phyloP scores from a whole-genome alignment of 1,140 invertebrate species.

The Sycobia sp. region DNA sequence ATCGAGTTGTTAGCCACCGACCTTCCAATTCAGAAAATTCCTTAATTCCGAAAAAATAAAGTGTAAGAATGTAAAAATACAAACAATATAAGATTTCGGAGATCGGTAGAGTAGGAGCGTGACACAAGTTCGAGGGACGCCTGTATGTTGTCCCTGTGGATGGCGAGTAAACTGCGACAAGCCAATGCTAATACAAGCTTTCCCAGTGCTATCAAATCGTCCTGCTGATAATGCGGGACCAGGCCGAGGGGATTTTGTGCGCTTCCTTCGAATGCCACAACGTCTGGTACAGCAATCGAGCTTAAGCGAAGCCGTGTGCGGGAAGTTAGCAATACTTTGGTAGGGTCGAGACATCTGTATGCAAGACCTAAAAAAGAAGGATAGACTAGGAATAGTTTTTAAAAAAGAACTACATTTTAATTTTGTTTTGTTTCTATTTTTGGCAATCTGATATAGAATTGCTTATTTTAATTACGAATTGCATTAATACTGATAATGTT shows the following conservation, averaged over 20 bases:
- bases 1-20: too few relatives aligned
- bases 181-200: constrained; percentile 89
- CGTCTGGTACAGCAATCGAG: constrained; percentile 82
- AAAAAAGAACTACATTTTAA: too few relatives aligned
- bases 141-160: constrained; percentile 83
- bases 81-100: constrained; percentile 92
- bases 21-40: too few relatives aligned
- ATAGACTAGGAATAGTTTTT: too few relatives aligned
- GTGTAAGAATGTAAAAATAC: constrained; percentile 50
- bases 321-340: constrained; percentile 85
- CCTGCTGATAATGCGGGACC: constrained; percentile 85
- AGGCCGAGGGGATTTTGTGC: constrained; percentile 69
- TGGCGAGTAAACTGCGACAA: constrained; percentile 85
- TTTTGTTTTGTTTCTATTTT: too few relatives aligned
- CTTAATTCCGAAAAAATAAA: too few relatives aligned
- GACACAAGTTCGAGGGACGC: constrained; percentile 88
- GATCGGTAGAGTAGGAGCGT: constrained; percentile 87
- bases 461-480: too few relatives aligned
- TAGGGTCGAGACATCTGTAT: constrained; percentile 83
- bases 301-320: constrained; percentile 77
- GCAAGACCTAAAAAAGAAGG: constrained; percentile 66
- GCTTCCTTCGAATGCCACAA: constrained; percentile 76
- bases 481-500: too few relatives aligned
- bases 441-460: too few relatives aligned
- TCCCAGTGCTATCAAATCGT: constrained; percentile 91